phyloP scores from a whole-genome alignment of 2,113 vertebrate species.

The Eretmochelys imbricata region DNA sequence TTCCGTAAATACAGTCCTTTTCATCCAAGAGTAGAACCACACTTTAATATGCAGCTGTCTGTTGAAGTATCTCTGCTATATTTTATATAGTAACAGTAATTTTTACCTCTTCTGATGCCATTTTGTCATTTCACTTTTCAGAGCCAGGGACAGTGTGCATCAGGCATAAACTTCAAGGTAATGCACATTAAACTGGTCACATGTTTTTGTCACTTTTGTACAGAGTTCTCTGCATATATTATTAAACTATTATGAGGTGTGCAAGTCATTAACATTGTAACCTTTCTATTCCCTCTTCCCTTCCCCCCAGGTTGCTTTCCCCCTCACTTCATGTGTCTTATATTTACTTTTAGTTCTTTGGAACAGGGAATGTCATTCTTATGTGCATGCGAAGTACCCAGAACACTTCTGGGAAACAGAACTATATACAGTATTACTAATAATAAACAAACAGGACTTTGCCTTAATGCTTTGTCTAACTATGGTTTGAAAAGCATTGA shows the following conservation, averaged over 20 bases:
- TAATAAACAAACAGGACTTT: neutral
- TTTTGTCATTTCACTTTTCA: neutral
- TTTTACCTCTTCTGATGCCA: neutral
- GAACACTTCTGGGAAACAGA: neutral
- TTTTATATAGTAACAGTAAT: neutral
- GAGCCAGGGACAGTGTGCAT: neutral
- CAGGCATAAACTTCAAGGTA: neutral
- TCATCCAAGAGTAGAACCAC: neutral
- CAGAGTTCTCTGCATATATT: neutral
- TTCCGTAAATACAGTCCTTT: neutral
- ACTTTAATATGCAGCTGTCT: neutral
- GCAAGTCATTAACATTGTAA: neutral
- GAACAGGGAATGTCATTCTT: neutral
- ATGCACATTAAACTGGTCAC: neutral
- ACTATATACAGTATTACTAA: neutral
- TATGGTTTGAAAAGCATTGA: too few relatives aligned
- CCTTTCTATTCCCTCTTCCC: neutral
- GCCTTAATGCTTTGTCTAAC: neutral
- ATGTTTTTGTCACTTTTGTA: neutral
- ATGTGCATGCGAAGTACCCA: neutral
- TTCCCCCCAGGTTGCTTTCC: neutral
- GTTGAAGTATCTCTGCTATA: rapidly evolving
- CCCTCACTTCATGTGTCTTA: neutral
- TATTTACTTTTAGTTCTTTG: neutral
- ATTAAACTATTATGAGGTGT: neutral